phyloP scores from a whole-genome alignment of 2,888 invertebrate genomes.

The Dryococelus australis region DNA sequence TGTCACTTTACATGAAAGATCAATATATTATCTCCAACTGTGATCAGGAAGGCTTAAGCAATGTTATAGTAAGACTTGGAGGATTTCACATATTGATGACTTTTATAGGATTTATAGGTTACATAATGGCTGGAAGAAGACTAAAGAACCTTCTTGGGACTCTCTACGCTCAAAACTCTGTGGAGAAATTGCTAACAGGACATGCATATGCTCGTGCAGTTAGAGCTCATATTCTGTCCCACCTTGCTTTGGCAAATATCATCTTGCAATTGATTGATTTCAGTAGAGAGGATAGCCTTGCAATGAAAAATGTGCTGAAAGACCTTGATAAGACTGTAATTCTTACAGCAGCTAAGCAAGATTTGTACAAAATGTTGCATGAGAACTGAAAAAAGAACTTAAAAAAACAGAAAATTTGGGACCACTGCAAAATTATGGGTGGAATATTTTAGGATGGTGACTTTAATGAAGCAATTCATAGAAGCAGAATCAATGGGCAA shows the following conservation, averaged over 20 bases:
- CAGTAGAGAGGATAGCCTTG: too few relatives aligned
- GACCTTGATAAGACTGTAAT: too few relatives aligned
- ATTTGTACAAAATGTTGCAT: too few relatives aligned
- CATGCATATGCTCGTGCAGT: conserved; percentile 32
- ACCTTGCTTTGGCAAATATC: not conserved
- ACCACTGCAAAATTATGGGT: too few relatives aligned
- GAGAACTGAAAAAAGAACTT: too few relatives aligned
- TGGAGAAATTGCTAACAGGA: conserved; percentile 27
- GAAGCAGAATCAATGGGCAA: too few relatives aligned
- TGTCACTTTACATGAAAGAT: conserved; percentile 53
- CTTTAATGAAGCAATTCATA: too few relatives aligned
- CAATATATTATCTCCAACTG: conserved; percentile 50
- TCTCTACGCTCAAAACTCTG: conserved; percentile 28
- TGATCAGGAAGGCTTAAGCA: conserved; percentile 40
- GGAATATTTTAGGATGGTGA: too few relatives aligned
- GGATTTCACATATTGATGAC: conserved; percentile 43
- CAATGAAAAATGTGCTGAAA: too few relatives aligned
- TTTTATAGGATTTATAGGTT: conserved; percentile 38
- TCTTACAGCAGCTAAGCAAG: too few relatives aligned
- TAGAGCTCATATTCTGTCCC: conserved; percentile 6
- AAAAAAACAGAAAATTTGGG: too few relatives aligned
- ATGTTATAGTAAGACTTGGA: too few relatives aligned
- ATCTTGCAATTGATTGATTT: not conserved
- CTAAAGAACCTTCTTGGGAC: not conserved
- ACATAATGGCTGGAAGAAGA: conserved; percentile 42